phyloP scores from a whole-genome alignment of 2,113 vertebrate genomes.

The Progne subis region DNA sequence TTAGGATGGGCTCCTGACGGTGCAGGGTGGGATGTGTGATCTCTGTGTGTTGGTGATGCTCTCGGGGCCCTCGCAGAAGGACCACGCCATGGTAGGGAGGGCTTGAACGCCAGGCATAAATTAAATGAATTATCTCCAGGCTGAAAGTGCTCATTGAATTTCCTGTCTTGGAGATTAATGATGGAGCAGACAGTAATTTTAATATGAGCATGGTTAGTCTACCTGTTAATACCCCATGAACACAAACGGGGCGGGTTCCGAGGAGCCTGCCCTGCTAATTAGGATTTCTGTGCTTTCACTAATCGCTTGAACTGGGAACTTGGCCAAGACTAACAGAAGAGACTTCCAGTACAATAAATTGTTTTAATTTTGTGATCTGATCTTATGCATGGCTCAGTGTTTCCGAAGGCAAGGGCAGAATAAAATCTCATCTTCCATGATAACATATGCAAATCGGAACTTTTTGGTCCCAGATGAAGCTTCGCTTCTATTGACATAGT shows the following conservation, averaged over 20 bases:
- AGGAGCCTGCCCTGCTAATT: slow-evolving; percentile 62
- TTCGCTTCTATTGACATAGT: slow-evolving; percentile 19
- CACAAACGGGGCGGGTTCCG: neutral
- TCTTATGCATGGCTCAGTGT: slow-evolving; percentile 50
- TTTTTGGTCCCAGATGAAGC: slow-evolving; percentile 37
- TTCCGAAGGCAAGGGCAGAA: slow-evolving; percentile 68
- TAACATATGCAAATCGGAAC: slow-evolving; percentile 61
- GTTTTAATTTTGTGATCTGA: slow-evolving; percentile 62
- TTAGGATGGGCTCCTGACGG: neutral
- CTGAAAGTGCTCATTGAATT: neutral
- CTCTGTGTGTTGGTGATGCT: neutral
- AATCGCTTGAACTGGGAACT: slow-evolving; percentile 58
- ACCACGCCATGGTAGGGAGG: accelerated
- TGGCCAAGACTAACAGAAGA: slow-evolving; percentile 70
- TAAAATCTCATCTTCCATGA: slow-evolving; percentile 46
- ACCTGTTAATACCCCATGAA: slow-evolving; percentile 33
- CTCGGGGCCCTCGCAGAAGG: neutral
- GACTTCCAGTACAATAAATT: slow-evolving; percentile 66
- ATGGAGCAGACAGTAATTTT: neutral
- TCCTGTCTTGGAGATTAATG: neutral
- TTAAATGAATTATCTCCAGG: neutral
- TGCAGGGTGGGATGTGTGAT: neutral
- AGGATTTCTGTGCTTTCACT: slow-evolving; percentile 69
- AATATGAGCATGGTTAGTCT: neutral
- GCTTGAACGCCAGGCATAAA: neutral